Evolutionary conservation across 2,113 vertebrate species (phyloP), one percentile per base, ranked within the genome.

Genomic region (Carassius auratus): DNA sequence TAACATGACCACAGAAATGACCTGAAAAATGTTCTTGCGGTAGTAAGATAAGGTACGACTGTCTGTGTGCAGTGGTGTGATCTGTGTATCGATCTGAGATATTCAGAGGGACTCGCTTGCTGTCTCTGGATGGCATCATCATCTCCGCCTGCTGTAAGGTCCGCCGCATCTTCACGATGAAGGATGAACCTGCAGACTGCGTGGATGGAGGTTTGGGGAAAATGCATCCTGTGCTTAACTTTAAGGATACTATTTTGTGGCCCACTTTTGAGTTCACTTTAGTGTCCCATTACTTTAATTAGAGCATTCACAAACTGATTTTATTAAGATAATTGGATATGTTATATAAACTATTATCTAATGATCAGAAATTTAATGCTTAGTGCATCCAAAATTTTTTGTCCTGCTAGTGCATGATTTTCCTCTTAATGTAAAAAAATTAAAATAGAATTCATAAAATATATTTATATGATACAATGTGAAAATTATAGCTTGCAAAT

Each of bases 141-240:
- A 90, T 99, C 88, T 98, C 96, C 71, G 96, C 98, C 33, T 97
- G 94, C 88, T 99, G 98, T 93, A 97, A 97, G 91, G 91, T 99
- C 50, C 95, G 97, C 73, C 97, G 97, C 88, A 96, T 99, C 93
- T 98, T 98, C 94, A 99, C 98, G 30, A 96, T 99, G 94, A 98
- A 97, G 93, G 90, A 90, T 48, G 96, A 94, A 89, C 97, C 97
- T 15, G 87, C 87, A 85, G 94, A 94, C 62, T 93, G 93, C 42
- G 82, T 92, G 78, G 93, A 94, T 76, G 93, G 93, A 87, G 93
- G 92, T 92, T 95, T 94, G 95, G 81, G 93, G 90, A 82, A 76
- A 13, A 48, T 79, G n/a, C 13, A 85, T 50, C 30, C 21, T 26
- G 62, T 50, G 26, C 62, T 87, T 21, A n/a, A 19, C 48, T 62